phyloP scores from a whole-genome alignment of 2,797 vertebrate genomes.

The Pseudochromis fuscus region DNA sequence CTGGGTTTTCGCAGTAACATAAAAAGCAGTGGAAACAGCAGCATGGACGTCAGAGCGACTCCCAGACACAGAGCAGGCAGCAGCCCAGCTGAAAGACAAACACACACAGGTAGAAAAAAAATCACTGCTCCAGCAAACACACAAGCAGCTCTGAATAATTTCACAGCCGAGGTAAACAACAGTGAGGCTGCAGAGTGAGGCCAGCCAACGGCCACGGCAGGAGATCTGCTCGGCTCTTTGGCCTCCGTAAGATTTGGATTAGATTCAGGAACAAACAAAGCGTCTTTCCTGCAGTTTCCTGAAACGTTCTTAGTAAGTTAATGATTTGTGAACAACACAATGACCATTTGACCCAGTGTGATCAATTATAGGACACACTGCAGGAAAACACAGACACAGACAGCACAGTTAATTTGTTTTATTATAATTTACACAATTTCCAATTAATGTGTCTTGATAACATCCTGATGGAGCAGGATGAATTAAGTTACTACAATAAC shows the following conservation, averaged over 20 bases:
- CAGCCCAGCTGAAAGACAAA: slow-evolving; percentile 52
- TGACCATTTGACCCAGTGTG: background rate
- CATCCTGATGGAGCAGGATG: too few species aligned
- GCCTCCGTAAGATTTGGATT: too few species aligned
- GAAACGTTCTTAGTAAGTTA: background rate
- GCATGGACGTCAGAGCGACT: slow-evolving; percentile 47
- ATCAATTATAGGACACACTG: too few species aligned
- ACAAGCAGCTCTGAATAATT: background rate
- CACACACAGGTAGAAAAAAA: background rate
- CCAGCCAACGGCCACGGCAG: background rate
- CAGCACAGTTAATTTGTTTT: too few species aligned
- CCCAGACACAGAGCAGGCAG: slow-evolving; percentile 46
- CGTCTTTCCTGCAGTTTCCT: background rate
- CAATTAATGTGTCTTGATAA: too few species aligned
- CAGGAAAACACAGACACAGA: too few species aligned
- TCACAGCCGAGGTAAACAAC: background rate
- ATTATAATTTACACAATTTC: too few species aligned
- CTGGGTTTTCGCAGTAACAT: slow-evolving; percentile 46
- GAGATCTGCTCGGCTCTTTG: background rate
- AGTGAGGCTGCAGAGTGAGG: background rate
- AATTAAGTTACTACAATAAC: too few species aligned
- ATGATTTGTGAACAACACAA: background rate
- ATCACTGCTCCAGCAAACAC: background rate
- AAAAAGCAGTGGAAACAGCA: slow-evolving; percentile 55
- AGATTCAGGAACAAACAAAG: background rate